Evolutionary conservation across 1,140 invertebrate genomes (phyloP).

Genomic region (Kradibia gibbosae): DNA sequence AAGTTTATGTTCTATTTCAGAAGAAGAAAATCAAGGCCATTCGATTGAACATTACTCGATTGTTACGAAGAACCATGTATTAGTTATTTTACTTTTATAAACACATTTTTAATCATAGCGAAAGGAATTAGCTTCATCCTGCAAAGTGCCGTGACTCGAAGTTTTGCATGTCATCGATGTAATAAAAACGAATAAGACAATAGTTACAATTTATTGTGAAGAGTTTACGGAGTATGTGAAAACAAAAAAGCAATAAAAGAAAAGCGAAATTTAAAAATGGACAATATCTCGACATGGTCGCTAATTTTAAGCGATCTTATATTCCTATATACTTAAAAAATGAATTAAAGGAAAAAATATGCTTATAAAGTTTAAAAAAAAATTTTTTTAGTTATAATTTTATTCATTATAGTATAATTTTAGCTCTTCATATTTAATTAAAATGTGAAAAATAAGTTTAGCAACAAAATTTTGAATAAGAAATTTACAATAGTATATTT

Average conservation of each 20-base stretch:
- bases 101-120: too few relatives aligned
- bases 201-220: not conserved
- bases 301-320: not conserved
- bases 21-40: not conserved
- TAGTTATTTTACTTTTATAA: too few relatives aligned
- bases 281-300: not conserved
- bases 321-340: not conserved
- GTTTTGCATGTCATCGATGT: not conserved
- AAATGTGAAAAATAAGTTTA: too few relatives aligned
- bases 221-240: not conserved
- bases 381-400: too few relatives aligned
- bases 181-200: not conserved
- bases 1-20: not conserved
- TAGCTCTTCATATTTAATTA: too few relatives aligned
- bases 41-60: not conserved
- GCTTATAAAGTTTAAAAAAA: too few relatives aligned
- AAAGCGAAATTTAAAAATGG: not conserved
- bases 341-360: not conserved
- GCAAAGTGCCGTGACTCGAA: not conserved
- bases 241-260: not conserved
- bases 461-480: too few relatives aligned
- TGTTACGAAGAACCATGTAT: not conserved
- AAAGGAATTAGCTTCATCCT: not conserved
- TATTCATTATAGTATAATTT: too few relatives aligned
- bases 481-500: too few relatives aligned